Evolutionary conservation across 1,140 invertebrate species (phyloP), one percentile per base, ranked within the genome.

Genomic region (Choristoneura fumiferana): DNA sequence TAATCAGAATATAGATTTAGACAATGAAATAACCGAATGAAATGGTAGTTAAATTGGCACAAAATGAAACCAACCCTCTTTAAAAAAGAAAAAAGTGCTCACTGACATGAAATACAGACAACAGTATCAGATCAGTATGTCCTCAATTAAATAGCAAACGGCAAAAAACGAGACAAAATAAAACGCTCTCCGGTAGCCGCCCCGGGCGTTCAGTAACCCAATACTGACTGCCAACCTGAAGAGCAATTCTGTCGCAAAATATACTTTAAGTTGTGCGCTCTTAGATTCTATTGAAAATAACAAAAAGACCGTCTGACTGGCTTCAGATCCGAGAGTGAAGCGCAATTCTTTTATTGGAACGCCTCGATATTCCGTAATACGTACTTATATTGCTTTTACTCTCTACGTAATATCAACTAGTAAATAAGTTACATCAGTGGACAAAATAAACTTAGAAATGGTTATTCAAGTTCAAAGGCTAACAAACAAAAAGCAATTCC

Each of bases 281-380:
- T 78, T 72, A 72, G 70, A 45, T 60, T 64, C 63, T 70, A 72
- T 59, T 39, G 62, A 36, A 54, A 59, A 55, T 35, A 36, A 58
- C 62, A 63, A 63, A 45, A 12, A 18, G 14, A 22, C 8, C 15
- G 40, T 66, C 39, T 65, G 63, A 78, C 76, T 63, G 62, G 71
- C 57, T 67, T 69, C 57, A 66, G 61, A 62, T 45, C 66, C 60
- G 67, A 55, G 52, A 62, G 38, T 69, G 52, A 59, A 73, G 70
- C 72, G 73, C 65, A 72, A 69, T 72, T 60, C 69, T 79, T 77
- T 74, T 76, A 83, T 76, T 71, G 72, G 53, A 36, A 10, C 49
- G 49, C 9, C 33, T 18, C 33, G 53, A 54, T 54, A 49, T 49
- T 49, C 22, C 43, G 43, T 29, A 49, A 49, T 49, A 17, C 18